These are phyloP conservation scores for Rhea pennata DNA, from an alignment of 2,113 vertebrate species.

Conservation along the genomic window DNA sequence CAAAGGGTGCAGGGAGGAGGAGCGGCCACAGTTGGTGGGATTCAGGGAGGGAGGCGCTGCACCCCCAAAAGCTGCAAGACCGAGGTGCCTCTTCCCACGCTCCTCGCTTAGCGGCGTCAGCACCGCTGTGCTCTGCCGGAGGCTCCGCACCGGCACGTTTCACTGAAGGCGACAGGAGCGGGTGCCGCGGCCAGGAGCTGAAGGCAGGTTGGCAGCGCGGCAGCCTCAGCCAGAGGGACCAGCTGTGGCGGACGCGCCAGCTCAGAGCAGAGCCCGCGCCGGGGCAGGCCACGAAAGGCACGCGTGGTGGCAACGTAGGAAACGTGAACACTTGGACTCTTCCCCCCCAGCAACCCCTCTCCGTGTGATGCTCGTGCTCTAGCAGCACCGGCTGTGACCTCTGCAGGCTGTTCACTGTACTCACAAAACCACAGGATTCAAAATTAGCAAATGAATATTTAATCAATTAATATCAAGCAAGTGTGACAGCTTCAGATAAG, in stretches of 20 bases:
- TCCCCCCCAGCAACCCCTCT: not conserved
- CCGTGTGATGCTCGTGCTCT: not conserved
- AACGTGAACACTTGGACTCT: not conserved
- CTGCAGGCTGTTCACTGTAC: not conserved
- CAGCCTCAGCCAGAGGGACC: not conserved
- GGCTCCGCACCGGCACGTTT: not conserved
- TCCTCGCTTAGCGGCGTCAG: no score
- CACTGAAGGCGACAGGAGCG: not conserved
- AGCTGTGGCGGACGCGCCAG: not conserved
- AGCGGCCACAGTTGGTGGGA: not conserved
- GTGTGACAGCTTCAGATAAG: conserved; percentile 52
- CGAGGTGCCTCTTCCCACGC: no score
- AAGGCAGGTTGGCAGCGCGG: not conserved
- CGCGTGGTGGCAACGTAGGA: fast-evolving
- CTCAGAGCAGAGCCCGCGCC: fast-evolving
- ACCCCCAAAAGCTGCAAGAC: not conserved
- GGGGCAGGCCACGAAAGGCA: not conserved
- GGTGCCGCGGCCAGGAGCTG: not conserved
- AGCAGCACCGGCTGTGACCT: not conserved
- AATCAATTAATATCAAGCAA: conserved; percentile 62
- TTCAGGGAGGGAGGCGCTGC: no score
- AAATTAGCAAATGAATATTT: conserved; percentile 51
- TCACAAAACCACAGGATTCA: not conserved
- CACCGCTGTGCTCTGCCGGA: not conserved
- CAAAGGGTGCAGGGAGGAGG: not conserved